Evolutionary conservation across 2,888 invertebrate genomes (phyloP).

Genomic region (Troides oblongomaculatus): DNA sequence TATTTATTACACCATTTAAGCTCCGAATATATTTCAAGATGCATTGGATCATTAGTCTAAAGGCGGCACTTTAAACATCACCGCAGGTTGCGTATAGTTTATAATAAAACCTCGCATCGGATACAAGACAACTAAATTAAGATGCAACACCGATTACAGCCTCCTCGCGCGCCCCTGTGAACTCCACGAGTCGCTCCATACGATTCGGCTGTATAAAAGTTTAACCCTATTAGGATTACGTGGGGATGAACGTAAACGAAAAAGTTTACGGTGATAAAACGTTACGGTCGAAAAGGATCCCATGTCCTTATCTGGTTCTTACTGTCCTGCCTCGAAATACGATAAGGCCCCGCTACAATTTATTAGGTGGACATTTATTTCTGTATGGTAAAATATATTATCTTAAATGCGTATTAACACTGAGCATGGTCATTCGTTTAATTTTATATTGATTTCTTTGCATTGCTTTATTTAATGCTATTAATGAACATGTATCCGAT

Average conservation of each 20-base stretch:
- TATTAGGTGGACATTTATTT: constrained; percentile 77
- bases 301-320: constrained; percentile 68
- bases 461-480: constrained; percentile 7
- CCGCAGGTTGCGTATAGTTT: constrained; percentile 55
- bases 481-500: background rate
- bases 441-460: constrained; percentile 57
- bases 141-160: constrained; percentile 75
- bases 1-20: constrained; percentile 8
- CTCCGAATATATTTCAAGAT: constrained; percentile 12
- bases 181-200: constrained; percentile 46
- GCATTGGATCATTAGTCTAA: constrained; percentile 23
- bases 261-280: constrained; percentile 45
- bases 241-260: constrained; percentile 51
- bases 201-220: constrained; percentile 35
- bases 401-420: constrained; percentile 79
- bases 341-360: constrained; percentile 72
- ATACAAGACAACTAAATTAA: constrained; percentile 79
- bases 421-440: constrained; percentile 67
- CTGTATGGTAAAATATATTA: constrained; percentile 75
- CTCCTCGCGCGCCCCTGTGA: constrained; percentile 50
- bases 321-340: constrained; percentile 67
- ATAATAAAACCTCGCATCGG: constrained; percentile 47
- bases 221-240: constrained; percentile 35
- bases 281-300: constrained; percentile 48
- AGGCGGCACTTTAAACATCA: constrained; percentile 49